A percentile compares a stretch with the other conserved stretches of the same genome.
Conservation (phyloP, 2,888 invertebrate species). For the Scrobipalpa costella region DNA sequence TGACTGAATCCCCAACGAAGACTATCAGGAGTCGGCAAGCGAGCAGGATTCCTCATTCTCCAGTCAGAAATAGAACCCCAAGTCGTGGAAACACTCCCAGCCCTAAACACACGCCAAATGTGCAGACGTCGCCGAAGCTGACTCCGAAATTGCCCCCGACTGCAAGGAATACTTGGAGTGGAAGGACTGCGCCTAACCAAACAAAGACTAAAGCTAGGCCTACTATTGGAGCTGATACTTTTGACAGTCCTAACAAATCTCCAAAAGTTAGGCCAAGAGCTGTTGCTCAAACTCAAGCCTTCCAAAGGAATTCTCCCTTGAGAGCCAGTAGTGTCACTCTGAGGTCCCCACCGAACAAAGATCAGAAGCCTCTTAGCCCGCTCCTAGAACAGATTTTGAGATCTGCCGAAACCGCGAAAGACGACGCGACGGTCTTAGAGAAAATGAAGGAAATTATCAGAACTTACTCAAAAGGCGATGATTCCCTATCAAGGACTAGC, state of each 20-base stretch:
- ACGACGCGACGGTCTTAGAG: constrained; percentile 86
- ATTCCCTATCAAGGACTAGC: constrained; percentile 72
- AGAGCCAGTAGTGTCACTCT: constrained; percentile 73
- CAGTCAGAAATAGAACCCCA: constrained; percentile 62
- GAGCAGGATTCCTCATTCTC: constrained; percentile 73
- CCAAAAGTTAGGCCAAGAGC: constrained; percentile 75
- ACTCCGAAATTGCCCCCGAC: constrained; percentile 69
- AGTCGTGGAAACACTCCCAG: constrained; percentile 73
- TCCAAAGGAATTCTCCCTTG: constrained; percentile 77
- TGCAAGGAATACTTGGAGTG: constrained; percentile 88
- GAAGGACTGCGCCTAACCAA: constrained; percentile 77
- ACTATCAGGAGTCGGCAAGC: constrained; percentile 68
- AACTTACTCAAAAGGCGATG: constrained; percentile 72
- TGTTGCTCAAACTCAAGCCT: constrained; percentile 59
- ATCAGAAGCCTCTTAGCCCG: constrained; percentile 82
- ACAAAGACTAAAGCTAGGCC: constrained; percentile 66
- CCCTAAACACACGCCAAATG: constrained; percentile 61
- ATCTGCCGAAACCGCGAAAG: constrained; percentile 86
- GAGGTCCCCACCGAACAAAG: constrained; percentile 72
- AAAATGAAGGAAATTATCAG: constrained; percentile 86
- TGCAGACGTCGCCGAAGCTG: constrained; percentile 70
- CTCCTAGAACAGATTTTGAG: constrained; percentile 86
- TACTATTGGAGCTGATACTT: constrained; percentile 67
- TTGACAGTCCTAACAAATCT: constrained; percentile 82
- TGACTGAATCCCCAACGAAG: constrained; percentile 64